Conservation (phyloP, 1,140 invertebrate genomes). For the Brachionus asplanchnoidis region DNA sequence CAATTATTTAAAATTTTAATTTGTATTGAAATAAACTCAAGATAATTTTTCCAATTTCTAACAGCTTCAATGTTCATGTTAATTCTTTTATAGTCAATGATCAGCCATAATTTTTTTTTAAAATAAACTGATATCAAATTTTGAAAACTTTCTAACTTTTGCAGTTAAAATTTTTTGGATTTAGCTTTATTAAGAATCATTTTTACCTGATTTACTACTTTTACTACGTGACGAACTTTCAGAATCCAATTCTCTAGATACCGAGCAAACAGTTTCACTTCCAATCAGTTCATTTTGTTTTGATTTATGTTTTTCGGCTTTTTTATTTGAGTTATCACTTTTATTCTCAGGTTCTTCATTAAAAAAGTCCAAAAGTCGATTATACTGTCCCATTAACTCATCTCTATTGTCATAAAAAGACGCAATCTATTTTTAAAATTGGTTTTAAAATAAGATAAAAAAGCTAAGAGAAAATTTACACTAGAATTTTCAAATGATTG, state of each 20-base stretch:
- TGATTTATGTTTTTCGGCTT: background rate
- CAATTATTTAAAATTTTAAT: too few species aligned
- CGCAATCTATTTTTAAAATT: background rate
- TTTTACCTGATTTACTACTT: background rate
- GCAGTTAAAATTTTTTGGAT: too few species aligned
- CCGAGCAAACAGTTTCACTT: background rate
- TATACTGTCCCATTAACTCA: conserved; percentile 15
- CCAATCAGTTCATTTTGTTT: background rate
- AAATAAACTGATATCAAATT: too few species aligned
- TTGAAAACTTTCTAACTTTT: too few species aligned
- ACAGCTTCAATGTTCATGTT: too few species aligned
- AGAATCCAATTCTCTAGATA: background rate
- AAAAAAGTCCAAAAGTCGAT: conserved; percentile 34
- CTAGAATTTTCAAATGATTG: conserved; percentile 20
- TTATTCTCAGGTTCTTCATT: background rate
- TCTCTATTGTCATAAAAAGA: conserved; percentile 25
- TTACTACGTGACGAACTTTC: background rate
- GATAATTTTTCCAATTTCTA: too few species aligned
- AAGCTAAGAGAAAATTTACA: background rate
- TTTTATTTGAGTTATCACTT: background rate
- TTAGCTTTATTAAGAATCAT: too few species aligned
- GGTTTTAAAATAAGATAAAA: background rate
- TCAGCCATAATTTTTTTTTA: too few species aligned
- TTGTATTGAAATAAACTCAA: too few species aligned
- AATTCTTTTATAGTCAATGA: too few species aligned